These are phyloP conservation scores for Choloepus hoffmanni DNA, from an alignment of 2,113 vertebrate genomes.

Conservation along the genomic window DNA sequence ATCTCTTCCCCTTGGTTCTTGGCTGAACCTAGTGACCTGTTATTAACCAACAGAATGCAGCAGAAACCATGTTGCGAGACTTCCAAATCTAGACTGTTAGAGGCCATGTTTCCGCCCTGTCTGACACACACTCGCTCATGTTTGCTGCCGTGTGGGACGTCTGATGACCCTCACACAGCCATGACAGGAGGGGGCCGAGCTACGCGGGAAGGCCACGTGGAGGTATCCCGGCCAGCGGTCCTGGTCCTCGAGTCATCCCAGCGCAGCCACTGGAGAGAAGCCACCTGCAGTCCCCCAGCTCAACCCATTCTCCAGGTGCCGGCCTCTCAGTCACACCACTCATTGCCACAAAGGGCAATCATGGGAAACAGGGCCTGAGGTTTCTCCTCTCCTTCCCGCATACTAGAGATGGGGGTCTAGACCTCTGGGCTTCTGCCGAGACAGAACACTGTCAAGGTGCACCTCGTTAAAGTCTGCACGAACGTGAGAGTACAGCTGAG, in stretches of 20 bases:
- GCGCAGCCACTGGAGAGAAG: not conserved
- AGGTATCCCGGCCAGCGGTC: not conserved
- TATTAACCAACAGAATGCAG: not conserved
- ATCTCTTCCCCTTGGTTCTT: not conserved
- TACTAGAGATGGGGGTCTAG: too few species aligned
- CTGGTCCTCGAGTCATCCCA: not conserved
- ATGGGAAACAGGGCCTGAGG: too few species aligned
- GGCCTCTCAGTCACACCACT: not conserved
- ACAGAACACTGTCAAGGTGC: too few species aligned
- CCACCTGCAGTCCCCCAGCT: not conserved
- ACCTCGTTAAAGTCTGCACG: too few species aligned
- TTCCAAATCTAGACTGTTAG: not conserved
- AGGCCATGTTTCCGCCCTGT: not conserved
- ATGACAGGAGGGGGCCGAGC: not conserved
- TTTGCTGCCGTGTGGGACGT: not conserved
- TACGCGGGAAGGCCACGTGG: too few species aligned
- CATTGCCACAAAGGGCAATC: too few species aligned
- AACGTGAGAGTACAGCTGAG: too few species aligned
- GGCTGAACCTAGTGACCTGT: not conserved
- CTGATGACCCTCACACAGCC: not conserved
- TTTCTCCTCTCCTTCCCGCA: too few species aligned
- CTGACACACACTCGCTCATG: not conserved
- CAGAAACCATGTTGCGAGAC: not conserved
- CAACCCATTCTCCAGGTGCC: not conserved
- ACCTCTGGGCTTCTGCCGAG: too few species aligned